These are phyloP conservation scores for Stichopus chloronotus DNA, from an alignment of 35 echinoderm and acorn worm species.

Conservation along the genomic window DNA sequence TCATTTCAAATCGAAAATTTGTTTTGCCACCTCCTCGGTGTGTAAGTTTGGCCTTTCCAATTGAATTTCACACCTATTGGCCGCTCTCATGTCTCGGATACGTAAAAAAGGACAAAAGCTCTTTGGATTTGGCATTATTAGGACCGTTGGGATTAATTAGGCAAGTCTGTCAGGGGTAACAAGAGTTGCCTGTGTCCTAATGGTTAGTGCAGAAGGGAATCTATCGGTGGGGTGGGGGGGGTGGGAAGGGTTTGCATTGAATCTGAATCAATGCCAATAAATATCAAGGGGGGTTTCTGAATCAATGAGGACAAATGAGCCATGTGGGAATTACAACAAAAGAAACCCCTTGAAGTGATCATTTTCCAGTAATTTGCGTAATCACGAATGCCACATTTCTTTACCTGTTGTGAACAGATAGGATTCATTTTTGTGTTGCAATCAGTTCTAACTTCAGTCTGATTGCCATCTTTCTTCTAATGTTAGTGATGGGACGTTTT, in stretches of 20 bases:
- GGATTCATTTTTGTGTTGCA: too few relatives aligned
- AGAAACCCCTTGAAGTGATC: background rate
- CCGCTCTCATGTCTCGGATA: conserved; percentile 50
- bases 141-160: conserved; percentile 68
- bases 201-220: conserved; percentile 36
- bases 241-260: background rate
- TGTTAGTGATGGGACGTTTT: too few relatives aligned
- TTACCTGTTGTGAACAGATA: too few relatives aligned
- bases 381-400: too few relatives aligned
- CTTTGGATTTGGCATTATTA: conserved; percentile 55
- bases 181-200: conserved; percentile 34
- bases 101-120: conserved; percentile 37
- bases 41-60: conserved; percentile 68
- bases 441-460: too few relatives aligned
- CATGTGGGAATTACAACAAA: background rate
- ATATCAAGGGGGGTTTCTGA: conserved; percentile 12
- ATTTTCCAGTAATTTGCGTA: too few relatives aligned
- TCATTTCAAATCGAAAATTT: conserved; percentile 68
- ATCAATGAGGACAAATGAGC: conserved; percentile 7
- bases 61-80: conserved; percentile 63
- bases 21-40: conserved; percentile 61
- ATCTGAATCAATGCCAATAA: conserved; percentile 16
- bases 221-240: background rate
- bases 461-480: too few relatives aligned
- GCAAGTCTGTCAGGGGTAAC: conserved; percentile 17